Base-by-base conservation (phyloP, 2,113 vertebrate genomes). In the Lophochroa leadbeateri region DNA sequence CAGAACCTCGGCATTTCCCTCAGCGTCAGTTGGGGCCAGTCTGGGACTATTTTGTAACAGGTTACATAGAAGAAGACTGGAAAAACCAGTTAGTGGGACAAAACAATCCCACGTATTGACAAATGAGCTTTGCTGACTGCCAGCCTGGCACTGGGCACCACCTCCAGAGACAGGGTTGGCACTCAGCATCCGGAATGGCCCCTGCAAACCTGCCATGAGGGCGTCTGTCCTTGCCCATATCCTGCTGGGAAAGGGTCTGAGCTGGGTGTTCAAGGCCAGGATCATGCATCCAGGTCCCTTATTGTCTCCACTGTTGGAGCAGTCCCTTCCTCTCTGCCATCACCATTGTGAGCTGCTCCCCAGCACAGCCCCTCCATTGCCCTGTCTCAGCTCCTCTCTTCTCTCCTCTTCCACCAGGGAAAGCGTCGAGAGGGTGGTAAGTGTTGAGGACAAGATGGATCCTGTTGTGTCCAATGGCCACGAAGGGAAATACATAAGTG, bases 381-480 rank as follows among this genome's bases (percentile, higher is more conserved):
- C 67, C 11, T 49, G 13, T 58, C 68, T 84, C 61, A 82, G 17
- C 27, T 86, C 12, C 53, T 86, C 31, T 87, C 68, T 83, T 78
- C 72, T 85, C 25, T 70, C 6, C 3, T 83, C 24, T 69, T 6
- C 3, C 55, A 79, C 29, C 65, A 98, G 97, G 71, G 97, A 97
- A 35, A 98, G 92, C 0, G 41, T 11, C 0, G 94, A 97, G 67
- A 60, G 49, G 0, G 92, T 70, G 49, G 71, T 94, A 81, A 93
- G 76, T 0, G 12, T 67, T 2, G 94, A 92, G 60, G 71, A 90
- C 84, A 97, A 97, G 86, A 82, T n/a, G 9, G 96, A 96, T 3
- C 44, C 85, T 71, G 91, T 96, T 74, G 77, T 4, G 0, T 88
- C 96, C 80, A 98, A 97, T 0, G 97, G 98, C 13, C 93, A 41